Conservation (phyloP, 2,113 vertebrate species). For the Scatophagus argus region DNA sequence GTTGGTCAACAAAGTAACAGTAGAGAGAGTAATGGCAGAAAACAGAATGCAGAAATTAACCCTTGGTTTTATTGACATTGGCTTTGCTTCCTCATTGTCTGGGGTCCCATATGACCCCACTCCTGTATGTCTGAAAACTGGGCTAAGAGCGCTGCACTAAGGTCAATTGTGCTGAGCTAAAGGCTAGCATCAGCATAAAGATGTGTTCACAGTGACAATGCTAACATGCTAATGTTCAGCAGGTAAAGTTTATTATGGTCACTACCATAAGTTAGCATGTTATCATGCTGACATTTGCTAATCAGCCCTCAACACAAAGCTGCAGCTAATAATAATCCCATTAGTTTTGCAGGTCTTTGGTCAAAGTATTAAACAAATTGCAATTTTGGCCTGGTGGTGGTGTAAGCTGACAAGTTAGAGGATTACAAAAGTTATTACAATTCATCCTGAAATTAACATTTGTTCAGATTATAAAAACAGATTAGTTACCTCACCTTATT, state of each 20-base stretch:
- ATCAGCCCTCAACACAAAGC: not conserved
- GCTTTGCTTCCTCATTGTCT: not conserved
- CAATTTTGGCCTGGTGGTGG: not conserved
- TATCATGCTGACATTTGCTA: not conserved
- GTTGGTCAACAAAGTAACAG: constrained; percentile 1
- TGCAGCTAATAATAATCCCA: not conserved
- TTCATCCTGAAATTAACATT: not conserved
- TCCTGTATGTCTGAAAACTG: not conserved
- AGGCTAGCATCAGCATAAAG: not conserved
- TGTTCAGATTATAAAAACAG: too few species aligned
- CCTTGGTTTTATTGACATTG: not conserved
- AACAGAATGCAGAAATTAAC: constrained; percentile 6
- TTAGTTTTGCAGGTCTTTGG: not conserved
- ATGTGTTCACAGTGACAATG: too few species aligned
- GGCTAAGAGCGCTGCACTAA: not conserved
- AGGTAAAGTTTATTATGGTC: too few species aligned
- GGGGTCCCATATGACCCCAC: not conserved
- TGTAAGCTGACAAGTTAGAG: not conserved
- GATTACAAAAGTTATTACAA: not conserved
- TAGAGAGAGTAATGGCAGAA: not conserved
- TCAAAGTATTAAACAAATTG: not conserved
- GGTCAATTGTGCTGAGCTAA: too few species aligned
- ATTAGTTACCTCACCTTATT: too few species aligned
- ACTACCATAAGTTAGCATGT: not conserved
- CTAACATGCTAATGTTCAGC: not conserved